These are phyloP conservation scores for Plectus sambesii DNA, from an alignment of 1,140 invertebrate species.

Conservation along the genomic window DNA sequence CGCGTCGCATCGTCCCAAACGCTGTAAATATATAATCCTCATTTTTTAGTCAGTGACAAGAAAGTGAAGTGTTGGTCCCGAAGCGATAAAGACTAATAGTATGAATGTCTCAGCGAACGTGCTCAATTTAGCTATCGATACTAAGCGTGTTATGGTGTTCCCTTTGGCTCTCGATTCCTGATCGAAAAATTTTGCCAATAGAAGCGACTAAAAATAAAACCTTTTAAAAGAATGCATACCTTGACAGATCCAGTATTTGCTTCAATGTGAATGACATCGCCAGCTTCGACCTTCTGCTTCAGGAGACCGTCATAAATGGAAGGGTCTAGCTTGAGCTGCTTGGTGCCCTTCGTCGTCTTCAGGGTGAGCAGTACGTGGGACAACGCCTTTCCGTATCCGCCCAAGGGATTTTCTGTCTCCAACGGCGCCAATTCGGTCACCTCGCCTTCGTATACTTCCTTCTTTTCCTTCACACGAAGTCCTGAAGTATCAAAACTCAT, in stretches of 20 bases:
- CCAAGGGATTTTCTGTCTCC: slow-evolving; percentile 91
- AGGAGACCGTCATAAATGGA: slow-evolving; percentile 93
- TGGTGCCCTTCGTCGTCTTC: slow-evolving; percentile 95
- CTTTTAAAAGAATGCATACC: slow-evolving; percentile 28
- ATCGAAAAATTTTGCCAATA: no score
- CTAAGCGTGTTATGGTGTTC: no score
- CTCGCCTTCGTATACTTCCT: slow-evolving; percentile 99
- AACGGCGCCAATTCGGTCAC: slow-evolving; percentile 91
- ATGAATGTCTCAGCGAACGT: not conserved
- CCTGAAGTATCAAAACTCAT: slow-evolving; percentile 34
- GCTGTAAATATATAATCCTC: slow-evolving; percentile 48
- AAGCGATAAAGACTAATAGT: no score
- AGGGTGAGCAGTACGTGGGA: slow-evolving; percentile 91
- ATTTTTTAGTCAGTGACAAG: not conserved
- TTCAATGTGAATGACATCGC: slow-evolving; percentile 99
- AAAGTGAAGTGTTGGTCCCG: no score
- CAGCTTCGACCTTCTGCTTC: slow-evolving; percentile 88
- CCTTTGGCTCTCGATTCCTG: no score
- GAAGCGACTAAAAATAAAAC: slow-evolving; percentile 15
- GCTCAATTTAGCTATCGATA: no score
- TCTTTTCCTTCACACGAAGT: slow-evolving; percentile 67
- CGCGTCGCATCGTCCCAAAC: slow-evolving; percentile 90
- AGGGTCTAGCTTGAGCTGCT: slow-evolving; percentile 93
- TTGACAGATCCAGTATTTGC: slow-evolving; percentile 89
- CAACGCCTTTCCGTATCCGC: slow-evolving; percentile 94